A percentile compares a stretch with the other conserved stretches of the same genome.
Conservation (phyloP, 1,140 invertebrate genomes). For the Drosophila arizonae region DNA sequence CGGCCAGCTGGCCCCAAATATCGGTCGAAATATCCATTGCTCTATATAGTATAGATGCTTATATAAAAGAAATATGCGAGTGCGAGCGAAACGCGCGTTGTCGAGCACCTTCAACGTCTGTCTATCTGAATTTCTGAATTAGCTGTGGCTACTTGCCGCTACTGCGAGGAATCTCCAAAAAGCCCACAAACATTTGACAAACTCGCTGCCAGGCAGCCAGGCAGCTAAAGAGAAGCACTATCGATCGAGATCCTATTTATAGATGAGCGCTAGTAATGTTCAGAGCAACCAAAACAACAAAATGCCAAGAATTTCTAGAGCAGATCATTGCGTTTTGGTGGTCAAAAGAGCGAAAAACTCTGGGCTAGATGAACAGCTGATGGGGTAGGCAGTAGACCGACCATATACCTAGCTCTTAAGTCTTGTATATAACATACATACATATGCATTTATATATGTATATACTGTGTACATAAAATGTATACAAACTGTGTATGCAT, state of each 20-base stretch:
- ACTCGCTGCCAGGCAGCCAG: constrained; percentile 32
- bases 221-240: constrained; percentile 62
- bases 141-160: constrained; percentile 62
- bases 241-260: constrained; percentile 55
- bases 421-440: constrained; percentile 11
- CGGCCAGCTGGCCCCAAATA: constrained; percentile 91
- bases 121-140: constrained; percentile 44
- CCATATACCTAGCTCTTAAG: constrained; percentile 1
- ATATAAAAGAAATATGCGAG: constrained; percentile 60
- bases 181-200: constrained; percentile 34
- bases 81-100: constrained; percentile 49
- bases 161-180: constrained; percentile 77
- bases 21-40: constrained; percentile 82
- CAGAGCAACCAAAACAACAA: constrained; percentile 25
- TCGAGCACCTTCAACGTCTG: constrained; percentile 50
- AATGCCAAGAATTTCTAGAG: constrained; percentile 48
- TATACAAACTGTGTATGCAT: constrained; percentile 1
- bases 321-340: constrained; percentile 30
- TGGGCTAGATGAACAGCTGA: constrained; percentile 39
- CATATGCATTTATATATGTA: background rate
- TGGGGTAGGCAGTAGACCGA: constrained; percentile 25
- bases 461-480: constrained; percentile 22
- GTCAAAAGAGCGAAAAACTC: constrained; percentile 40
- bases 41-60: constrained; percentile 39
- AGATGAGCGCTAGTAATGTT: constrained; percentile 67